Conservation (phyloP, 2,113 vertebrate species). For the Campylomormyrus tamandua region DNA sequence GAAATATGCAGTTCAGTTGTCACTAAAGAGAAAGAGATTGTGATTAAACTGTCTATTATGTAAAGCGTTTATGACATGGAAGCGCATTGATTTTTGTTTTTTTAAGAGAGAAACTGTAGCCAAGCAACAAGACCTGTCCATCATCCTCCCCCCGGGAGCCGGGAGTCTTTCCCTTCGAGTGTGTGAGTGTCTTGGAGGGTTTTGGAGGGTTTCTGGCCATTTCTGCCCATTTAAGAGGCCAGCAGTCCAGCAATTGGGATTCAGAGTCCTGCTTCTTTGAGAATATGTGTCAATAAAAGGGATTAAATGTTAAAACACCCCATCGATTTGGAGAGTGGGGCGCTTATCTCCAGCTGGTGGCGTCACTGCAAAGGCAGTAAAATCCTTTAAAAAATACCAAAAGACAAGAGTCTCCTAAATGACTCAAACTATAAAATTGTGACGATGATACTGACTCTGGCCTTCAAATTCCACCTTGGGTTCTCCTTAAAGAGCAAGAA, state of each 20-base stretch:
- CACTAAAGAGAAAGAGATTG: background rate
- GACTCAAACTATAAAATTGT: background rate
- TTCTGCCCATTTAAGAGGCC: background rate
- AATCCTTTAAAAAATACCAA: background rate
- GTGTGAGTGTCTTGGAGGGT: background rate
- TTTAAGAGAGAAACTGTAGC: background rate
- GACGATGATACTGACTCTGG: background rate
- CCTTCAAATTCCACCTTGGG: background rate
- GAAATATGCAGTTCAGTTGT: background rate
- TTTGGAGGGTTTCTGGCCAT: background rate
- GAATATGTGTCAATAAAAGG: background rate
- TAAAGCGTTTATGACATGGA: background rate
- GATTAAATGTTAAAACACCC: background rate
- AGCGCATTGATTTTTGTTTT: background rate
- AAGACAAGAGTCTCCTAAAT: background rate
- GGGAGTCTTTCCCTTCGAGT: background rate
- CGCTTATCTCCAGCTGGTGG: background rate
- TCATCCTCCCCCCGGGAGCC: background rate
- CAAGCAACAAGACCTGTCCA: background rate
- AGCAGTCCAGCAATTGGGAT: background rate
- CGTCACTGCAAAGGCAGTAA: background rate
- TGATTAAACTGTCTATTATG: slow-evolving; percentile 9
- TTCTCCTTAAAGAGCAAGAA: background rate
- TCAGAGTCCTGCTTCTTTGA: background rate
- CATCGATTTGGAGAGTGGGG: background rate